Percentiles rank a stretch among this genome's conserved stretches.
These are phyloP conservation scores for Paralinhomoeus sp. DNA, from an alignment of 2,888 invertebrate genomes.

Conservation along the genomic window DNA sequence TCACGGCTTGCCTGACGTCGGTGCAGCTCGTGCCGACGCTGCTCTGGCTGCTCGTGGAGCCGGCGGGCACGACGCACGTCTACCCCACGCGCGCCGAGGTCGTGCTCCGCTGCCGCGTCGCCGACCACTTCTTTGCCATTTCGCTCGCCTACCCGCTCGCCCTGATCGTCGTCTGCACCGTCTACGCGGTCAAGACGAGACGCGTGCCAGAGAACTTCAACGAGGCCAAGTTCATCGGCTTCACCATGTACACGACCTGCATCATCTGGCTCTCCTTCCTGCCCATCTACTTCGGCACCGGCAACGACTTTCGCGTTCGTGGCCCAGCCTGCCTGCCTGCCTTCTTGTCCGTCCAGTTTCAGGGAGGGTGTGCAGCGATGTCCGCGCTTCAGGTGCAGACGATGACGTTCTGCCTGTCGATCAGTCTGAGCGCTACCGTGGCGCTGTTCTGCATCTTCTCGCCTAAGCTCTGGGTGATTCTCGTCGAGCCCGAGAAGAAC, in stretches of 20 bases:
- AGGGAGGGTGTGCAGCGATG: background rate
- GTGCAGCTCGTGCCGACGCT: slow-evolving; percentile 35
- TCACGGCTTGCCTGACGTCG: slow-evolving; percentile 37
- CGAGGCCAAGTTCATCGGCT: too few relatives aligned
- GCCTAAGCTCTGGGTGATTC: slow-evolving; percentile 47
- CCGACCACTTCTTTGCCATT: slow-evolving; percentile 45
- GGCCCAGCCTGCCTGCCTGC: background rate
- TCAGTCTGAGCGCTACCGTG: slow-evolving; percentile 45
- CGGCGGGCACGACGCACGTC: slow-evolving; percentile 36
- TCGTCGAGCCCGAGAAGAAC: slow-evolving; percentile 49
- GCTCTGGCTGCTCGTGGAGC: slow-evolving; percentile 41
- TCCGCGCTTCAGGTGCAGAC: slow-evolving; percentile 37
- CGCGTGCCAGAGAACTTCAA: too few relatives aligned
- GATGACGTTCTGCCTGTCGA: slow-evolving; percentile 44
- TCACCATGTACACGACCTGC: slow-evolving; percentile 48
- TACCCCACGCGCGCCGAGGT: slow-evolving; percentile 17
- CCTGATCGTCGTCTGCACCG: too few relatives aligned
- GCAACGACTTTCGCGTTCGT: slow-evolving; percentile 48
- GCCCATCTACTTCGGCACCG: slow-evolving; percentile 54
- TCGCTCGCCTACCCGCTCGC: slow-evolving; percentile 48
- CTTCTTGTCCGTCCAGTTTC: background rate
- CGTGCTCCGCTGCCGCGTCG: slow-evolving; percentile 38
- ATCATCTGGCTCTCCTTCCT: too few relatives aligned
- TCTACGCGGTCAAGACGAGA: too few relatives aligned
- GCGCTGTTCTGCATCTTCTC: slow-evolving; percentile 45